Evolutionary conservation across 2,888 invertebrate species (phyloP), one percentile per base, ranked within the genome.

Genomic region (Pollenia griseotomentosa): DNA sequence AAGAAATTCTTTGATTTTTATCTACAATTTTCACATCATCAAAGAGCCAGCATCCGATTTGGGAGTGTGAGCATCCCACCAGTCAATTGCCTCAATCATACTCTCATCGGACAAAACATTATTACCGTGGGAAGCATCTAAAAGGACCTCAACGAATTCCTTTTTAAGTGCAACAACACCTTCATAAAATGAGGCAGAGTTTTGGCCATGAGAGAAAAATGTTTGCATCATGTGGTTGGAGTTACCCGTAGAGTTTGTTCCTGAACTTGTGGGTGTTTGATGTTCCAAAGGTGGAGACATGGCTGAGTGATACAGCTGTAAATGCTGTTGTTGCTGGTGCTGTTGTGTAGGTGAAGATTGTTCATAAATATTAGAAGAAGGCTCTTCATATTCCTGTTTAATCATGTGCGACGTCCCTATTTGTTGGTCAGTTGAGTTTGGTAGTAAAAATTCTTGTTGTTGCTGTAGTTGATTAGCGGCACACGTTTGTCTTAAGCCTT

Each of bases 51-150:
- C 91, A 87, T 93, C 93, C 2, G 93, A 92, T 88, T 93, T 93
- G 68, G 93, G 93, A 2, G 93, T 93, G 16, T 93, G 92, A 11
- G 92, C 92, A 88, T 94, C 94, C 95, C 95, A 95, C 95, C 95
- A 95, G 73, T 94, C 94, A 88, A 95, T 94, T 33, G 94, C 94
- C 89, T 94, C 94, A 88, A 94, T 94, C 92, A 94, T 94, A 88
- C 94, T 94, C 89, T 94, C 94, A 83, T 94, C 94, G 51, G 94
- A 94, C 2, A 94, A 90, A 23, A 89, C 90, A 73, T 84, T 84
- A 3, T 53, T 51, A 12, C 88, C 92, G 9, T 89, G 87, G 0
- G 87, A 85, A 33, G 88, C 89, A 88, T 94, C 93, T 53, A 94
- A 90, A 19, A 94, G 92, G 71, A 93, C 92, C 44, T 94, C 91